These are phyloP conservation scores for Collichthys lucidus DNA, from an alignment of 2,113 vertebrate genomes.

Conservation along the genomic window DNA sequence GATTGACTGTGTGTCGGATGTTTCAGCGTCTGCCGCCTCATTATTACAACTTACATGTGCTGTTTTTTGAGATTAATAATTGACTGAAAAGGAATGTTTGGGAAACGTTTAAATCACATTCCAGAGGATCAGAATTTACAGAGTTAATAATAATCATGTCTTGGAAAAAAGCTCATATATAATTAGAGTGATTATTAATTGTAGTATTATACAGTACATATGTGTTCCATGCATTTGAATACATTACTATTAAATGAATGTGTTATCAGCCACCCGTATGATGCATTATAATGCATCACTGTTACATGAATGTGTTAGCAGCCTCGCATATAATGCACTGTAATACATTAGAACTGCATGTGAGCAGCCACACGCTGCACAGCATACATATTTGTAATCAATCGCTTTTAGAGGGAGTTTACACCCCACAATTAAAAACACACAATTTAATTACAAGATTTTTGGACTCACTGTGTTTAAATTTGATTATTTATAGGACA, in stretches of 20 bases:
- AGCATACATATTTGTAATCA: too few species aligned
- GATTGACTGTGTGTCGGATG: constrained; percentile 64
- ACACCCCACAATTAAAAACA: not conserved
- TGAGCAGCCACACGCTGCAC: not conserved
- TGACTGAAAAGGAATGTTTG: constrained; percentile 41
- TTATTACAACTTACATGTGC: constrained; percentile 69
- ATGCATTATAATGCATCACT: not conserved
- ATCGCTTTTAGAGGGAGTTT: not conserved
- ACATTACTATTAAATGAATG: not conserved
- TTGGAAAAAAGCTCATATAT: not conserved
- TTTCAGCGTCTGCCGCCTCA: constrained; percentile 67
- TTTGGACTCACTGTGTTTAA: not conserved
- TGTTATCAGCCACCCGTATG: not conserved
- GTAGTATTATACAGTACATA: not conserved
- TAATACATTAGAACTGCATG: not conserved
- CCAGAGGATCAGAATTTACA: constrained; percentile 14
- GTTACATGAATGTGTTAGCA: not conserved
- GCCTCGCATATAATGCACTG: not conserved
- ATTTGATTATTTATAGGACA: not conserved
- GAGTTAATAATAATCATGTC: not conserved
- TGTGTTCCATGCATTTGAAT: too few species aligned
- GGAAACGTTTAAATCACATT: constrained; percentile 19
- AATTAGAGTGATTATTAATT: not conserved
- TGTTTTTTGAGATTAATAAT: constrained; percentile 55
- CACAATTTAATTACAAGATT: not conserved